Evolutionary conservation across 92 coral and sea anemone genomes (phyloP), one percentile per base, ranked within the genome.

Genomic region (Parazoanthus swiftii): DNA sequence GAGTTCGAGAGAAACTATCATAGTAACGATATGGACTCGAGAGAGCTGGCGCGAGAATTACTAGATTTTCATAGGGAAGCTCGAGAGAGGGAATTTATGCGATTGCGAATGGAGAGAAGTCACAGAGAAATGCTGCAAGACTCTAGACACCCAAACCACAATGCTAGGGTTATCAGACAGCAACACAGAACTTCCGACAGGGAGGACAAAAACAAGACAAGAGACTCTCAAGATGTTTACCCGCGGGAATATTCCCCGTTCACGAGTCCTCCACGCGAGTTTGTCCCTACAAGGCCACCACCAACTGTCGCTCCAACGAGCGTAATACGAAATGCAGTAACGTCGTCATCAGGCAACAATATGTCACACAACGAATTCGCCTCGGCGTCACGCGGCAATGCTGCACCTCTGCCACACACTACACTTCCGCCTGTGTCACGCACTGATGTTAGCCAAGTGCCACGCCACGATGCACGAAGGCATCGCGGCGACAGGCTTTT

Each of bases 11-110:
- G 87, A 84, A 29, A 71, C 25, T 16, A 8, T 68, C 50, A 42
- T 26, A 15, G 44, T 44, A 73, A 26, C 3, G 87, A 84, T 44
- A 84, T 42, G 25, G 63, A 84, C 54, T 84, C 87, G 29, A 84
- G 67, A 43, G 87, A 84, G 59, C 66, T 70, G 13, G 87, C 87
- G 25, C 77, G 87, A 42, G 67, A 84, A 71, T 84, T 84, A 63
- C 77, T 84, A 10, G 79, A 84, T 84, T 84, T 84, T 26, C 87
- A 84, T 11, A 46, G 87, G 26, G 87, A 70, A 26, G 87, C 87
- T 25, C 78, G 87, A 13, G 54, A 84, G 63, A 84, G 87, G 51
- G 87, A 84, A 13, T 20, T 29, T 6, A 25, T 43, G 71, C 75
- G 87, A 72, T 71, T 29, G 63, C 79, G 48, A 84, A 71, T 84